phyloP scores from a whole-genome alignment of 2,888 invertebrate species.

The Xylota sylvarum region DNA sequence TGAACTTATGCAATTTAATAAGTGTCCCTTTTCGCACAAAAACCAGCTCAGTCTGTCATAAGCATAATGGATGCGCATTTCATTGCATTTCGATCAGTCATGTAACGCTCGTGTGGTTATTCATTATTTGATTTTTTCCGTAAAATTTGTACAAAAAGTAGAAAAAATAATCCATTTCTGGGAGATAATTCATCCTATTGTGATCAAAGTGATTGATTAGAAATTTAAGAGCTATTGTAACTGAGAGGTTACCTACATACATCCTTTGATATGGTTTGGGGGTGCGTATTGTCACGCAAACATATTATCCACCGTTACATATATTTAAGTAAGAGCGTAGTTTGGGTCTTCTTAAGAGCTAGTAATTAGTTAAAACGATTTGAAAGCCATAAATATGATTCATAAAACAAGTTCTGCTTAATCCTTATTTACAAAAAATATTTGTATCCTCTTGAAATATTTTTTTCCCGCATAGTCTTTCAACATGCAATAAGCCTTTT shows the following conservation, averaged over 20 bases:
- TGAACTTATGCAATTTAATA: slow-evolving; percentile 26
- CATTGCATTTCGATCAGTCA: slow-evolving; percentile 65
- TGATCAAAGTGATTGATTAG: slow-evolving; percentile 74
- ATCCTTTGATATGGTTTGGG: neutral
- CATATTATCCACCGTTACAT: neutral
- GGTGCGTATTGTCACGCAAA: slow-evolving; percentile 13
- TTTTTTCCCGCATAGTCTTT: slow-evolving; percentile 11
- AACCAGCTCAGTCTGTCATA: slow-evolving; percentile 62
- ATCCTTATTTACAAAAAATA: slow-evolving; percentile 59
- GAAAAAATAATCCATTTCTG: slow-evolving; percentile 69
- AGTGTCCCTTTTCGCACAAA: slow-evolving; percentile 20
- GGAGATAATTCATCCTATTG: slow-evolving; percentile 78
- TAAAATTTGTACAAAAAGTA: slow-evolving; percentile 64
- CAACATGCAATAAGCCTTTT: slow-evolving; percentile 71
- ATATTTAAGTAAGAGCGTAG: too few species aligned
- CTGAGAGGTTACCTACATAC: slow-evolving; percentile 14
- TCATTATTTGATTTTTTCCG: slow-evolving; percentile 32
- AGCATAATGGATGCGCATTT: slow-evolving; percentile 67
- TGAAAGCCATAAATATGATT: too few species aligned
- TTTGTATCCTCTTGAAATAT: slow-evolving; percentile 32
- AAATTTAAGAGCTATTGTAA: slow-evolving; percentile 44
- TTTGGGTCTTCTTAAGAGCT: too few species aligned
- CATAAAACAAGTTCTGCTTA: neutral
- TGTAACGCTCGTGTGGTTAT: slow-evolving; percentile 80
- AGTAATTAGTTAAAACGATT: too few species aligned